These are phyloP conservation scores for Pissodes strobi DNA, from an alignment of 1,140 invertebrate species.

Conservation along the genomic window DNA sequence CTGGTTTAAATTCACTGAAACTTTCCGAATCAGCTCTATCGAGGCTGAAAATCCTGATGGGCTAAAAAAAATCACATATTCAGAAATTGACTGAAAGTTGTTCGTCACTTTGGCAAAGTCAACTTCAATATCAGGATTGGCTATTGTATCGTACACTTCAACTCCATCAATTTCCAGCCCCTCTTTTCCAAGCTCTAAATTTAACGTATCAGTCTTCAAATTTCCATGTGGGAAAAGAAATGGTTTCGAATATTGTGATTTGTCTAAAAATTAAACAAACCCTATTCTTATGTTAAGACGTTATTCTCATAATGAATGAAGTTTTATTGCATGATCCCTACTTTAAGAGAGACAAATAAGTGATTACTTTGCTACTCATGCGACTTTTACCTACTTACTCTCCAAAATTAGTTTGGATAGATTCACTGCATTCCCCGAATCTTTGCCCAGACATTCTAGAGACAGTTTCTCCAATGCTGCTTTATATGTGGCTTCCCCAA, in stretches of 20 bases:
- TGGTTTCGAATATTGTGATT: slow-evolving; percentile 47
- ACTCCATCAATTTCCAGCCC: slow-evolving; percentile 51
- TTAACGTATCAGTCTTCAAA: slow-evolving; percentile 56
- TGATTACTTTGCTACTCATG: too few species aligned
- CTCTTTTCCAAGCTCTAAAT: slow-evolving; percentile 45
- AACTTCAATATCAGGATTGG: slow-evolving; percentile 50
- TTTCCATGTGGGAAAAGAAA: slow-evolving; percentile 59
- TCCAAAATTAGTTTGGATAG: slow-evolving; percentile 54
- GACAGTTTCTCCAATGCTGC: slow-evolving; percentile 46
- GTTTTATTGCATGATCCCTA: too few species aligned
- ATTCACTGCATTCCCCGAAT: slow-evolving; percentile 56
- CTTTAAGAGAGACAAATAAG: too few species aligned
- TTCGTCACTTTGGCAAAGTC: slow-evolving; percentile 47
- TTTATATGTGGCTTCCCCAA: slow-evolving; percentile 56
- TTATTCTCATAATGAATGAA: too few species aligned
- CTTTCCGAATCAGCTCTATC: slow-evolving; percentile 43
- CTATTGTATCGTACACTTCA: slow-evolving; percentile 53
- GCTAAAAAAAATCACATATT: slow-evolving; percentile 58
- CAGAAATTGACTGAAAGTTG: slow-evolving; percentile 47
- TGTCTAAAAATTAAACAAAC: too few species aligned
- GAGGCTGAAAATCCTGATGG: slow-evolving; percentile 54
- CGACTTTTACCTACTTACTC: slow-evolving; percentile 42
- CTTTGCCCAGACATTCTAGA: slow-evolving; percentile 51
- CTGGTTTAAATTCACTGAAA: slow-evolving; percentile 35
- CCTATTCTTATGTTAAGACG: too few species aligned